Evolutionary conservation across 1,140 invertebrate genomes (phyloP), one percentile per base, ranked within the genome.

Genomic region (Sipha flava): DNA sequence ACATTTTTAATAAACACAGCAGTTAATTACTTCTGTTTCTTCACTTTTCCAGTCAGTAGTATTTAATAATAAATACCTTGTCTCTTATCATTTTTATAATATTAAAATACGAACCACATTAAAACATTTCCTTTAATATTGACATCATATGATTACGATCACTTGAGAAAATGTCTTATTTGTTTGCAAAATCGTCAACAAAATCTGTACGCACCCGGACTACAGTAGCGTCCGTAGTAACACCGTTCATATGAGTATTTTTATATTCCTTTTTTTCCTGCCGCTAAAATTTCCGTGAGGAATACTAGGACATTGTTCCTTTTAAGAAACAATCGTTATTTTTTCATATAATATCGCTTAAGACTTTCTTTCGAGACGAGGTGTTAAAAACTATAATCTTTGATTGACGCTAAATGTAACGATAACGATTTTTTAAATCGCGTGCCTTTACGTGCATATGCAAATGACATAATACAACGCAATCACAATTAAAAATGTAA

Each of bases 281-380:
- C 12, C 5, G 14, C n/a, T 14, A 40, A 5, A 66, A 66, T 40
- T 40, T 18, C 62, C 34, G 34, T 66, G 21, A 26, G 34, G 62
- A 5, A 21, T 40, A 40, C 34, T 23, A n/a, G 10, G 62, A 37
- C 5, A 14, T 66, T 66, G 37, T 66, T 66, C 31, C 62, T 40
- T 37, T 23, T 23, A 37, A 66, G 40, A 34, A 40, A 23, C n/a
- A 10, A 14, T 40, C 34, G 37, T 66, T 66, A 66, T 66, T 40
- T 66, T 66, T 66, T 66, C 34, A 66, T 66, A 66, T 66, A 40
- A 66, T 40, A 66, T 66, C 62, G n/a, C 40, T 66, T 40, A 66
- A 66, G 62, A 40, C n/a, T 40, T 66, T 66, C 12, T 1, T 40
- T 14, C 0, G n/a, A 40, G 34, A n/a, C n/a, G 12, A 66, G n/a